Evolutionary conservation across 2,113 vertebrate genomes (phyloP), one percentile per base, ranked within the genome.

Genomic region (Nycticebus coucang): DNA sequence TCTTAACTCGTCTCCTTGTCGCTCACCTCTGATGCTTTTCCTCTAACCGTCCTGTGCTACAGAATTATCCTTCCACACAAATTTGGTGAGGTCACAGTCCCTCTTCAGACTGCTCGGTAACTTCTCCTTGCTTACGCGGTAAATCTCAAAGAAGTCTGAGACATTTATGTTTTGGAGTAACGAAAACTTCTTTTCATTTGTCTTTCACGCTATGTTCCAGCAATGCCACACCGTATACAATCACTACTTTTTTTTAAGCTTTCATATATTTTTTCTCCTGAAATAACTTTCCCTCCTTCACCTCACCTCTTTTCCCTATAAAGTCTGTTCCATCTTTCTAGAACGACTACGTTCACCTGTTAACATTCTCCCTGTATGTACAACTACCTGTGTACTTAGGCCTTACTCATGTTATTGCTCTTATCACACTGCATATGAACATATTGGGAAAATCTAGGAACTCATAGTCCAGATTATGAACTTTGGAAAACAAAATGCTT

Each of bases 371-470:
- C 6, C 17, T 78, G 57, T 81, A 30, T 84, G 2, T 1, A 18
- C 12, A 15, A 8, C 14, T 4, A 15, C 11, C 74, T 13, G 0
- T 5, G 2, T n/a, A 55, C 5, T 4, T 59, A 74, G 69, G 35
- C 3, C 14, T 75, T 45, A 33, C 19, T 94, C 7, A 9, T 28
- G 19, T 53, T 15, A 33, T 22, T 80, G 53, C 5, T 59, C 33
- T 35, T 30, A 22, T 41, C 57, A 50, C 66, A 41, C 13, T 45
- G 4, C 55, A 53, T 59, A 81, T 85, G 17, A 77, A 71, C 33
- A 41, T 24, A 55, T 30, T 50, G 74, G 26, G 41, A 41, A 41
- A 41, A 41, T 18, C 30, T 68, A 41, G 12, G 68, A 77, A 85
- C 15, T 71, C n/a, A 59, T 1, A 50, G 5, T 75, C n/a, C 41